A percentile compares a stretch with the other conserved stretches of the same genome.
These are phyloP conservation scores for Chalcosyrphus nemorum DNA, from an alignment of 2,888 invertebrate species.

Conservation along the genomic window DNA sequence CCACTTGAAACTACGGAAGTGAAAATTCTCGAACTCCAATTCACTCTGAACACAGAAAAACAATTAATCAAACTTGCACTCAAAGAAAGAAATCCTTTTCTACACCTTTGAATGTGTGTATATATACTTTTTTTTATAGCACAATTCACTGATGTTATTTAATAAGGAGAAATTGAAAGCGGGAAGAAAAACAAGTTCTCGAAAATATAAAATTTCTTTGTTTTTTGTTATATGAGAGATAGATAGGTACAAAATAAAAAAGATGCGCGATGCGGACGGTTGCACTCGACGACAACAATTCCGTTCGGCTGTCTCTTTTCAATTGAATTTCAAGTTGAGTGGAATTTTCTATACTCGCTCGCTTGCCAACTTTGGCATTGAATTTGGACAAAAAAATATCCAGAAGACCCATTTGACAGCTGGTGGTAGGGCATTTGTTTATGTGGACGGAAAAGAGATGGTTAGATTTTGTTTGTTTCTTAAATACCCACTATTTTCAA, in stretches of 20 bases:
- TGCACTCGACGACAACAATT: conserved; percentile 63
- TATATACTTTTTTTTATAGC: neutral
- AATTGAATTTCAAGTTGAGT: conserved; percentile 58
- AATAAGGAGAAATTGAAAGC: conserved; percentile 16
- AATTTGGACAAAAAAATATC: neutral
- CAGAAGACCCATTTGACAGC: neutral
- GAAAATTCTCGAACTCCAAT: conserved; percentile 14
- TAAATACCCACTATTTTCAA: neutral
- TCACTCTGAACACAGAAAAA: neutral
- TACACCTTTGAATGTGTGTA: neutral
- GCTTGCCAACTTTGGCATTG: neutral
- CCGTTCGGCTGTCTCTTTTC: conserved; percentile 66
- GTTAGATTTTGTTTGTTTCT: neutral
- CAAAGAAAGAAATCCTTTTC: neutral
- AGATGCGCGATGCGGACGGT: conserved; percentile 66
- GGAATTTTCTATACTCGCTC: conserved; percentile 34
- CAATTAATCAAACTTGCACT: conserved; percentile 34
- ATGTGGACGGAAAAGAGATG: neutral
- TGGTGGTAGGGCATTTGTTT: conserved; percentile 19
- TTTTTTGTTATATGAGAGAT: conserved; percentile 20
- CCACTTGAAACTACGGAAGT: conserved; percentile 1
- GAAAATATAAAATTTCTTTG: neutral
- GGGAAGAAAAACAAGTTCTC: conserved; percentile 47
- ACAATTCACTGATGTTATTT: conserved; percentile 5
- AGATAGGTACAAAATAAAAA: conserved; percentile 61